Evolutionary conservation across 1,140 invertebrate genomes (phyloP).

Genomic region (Cotesia vestalis): DNA sequence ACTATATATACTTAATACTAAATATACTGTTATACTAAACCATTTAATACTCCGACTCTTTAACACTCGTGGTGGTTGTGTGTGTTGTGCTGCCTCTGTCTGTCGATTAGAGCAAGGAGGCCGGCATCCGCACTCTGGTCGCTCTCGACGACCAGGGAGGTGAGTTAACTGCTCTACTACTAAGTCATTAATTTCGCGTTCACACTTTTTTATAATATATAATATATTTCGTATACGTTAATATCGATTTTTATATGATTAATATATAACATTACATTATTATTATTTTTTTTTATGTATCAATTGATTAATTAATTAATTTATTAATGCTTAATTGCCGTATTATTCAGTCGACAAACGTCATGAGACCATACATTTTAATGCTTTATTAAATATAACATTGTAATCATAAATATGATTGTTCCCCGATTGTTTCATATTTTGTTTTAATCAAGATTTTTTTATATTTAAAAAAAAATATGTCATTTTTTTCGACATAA

Average conservation of each 20-base stretch:
- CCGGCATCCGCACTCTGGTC: conserved; percentile 98
- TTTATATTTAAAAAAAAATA: neutral
- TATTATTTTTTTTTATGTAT: neutral
- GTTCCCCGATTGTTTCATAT: neutral
- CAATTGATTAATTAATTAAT: neutral
- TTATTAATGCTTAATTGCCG: neutral
- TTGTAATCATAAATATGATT: neutral
- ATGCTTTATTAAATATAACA: conserved; percentile 10
- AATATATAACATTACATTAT: conserved; percentile 4
- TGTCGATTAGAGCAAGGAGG: conserved; percentile 96
- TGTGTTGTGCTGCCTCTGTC: conserved; percentile 76
- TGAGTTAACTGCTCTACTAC: conserved; percentile 75
- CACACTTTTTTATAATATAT: conserved; percentile 35
- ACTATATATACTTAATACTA: conserved; percentile 43
- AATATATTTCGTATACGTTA: conserved; percentile 28
- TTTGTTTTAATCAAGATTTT: neutral
- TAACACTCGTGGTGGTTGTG: conserved; percentile 68
- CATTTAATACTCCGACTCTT: conserved; percentile 55
- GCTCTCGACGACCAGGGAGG: conserved; percentile 99
- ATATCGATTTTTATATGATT: neutral
- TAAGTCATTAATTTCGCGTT: conserved; percentile 44
- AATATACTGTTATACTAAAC: conserved; percentile 46
- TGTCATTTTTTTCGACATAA: too few relatives aligned
- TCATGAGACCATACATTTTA: conserved; percentile 9
- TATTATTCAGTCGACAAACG: conserved; percentile 18